Percentiles rank a stretch among this genome's conserved stretches.
Conservation (phyloP, 1,140 invertebrate genomes). For the Triops cancriformis region DNA sequence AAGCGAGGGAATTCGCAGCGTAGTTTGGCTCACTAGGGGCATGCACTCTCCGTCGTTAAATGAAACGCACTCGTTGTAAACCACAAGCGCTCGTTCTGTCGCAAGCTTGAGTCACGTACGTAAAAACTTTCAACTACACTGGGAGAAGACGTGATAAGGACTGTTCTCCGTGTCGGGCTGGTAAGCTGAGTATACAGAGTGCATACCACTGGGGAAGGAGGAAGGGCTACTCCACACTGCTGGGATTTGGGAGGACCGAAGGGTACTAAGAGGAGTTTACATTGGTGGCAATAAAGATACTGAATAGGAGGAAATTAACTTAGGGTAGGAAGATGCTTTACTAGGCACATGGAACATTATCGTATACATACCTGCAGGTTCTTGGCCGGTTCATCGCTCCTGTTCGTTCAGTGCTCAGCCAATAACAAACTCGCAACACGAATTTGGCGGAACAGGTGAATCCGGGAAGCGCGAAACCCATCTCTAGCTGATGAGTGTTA, state of each 20-base stretch:
- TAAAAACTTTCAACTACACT: not conserved
- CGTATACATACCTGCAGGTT: not conserved
- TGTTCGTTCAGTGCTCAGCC: not conserved
- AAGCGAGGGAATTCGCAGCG: too few relatives aligned
- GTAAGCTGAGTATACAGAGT: not conserved
- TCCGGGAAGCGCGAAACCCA: not conserved
- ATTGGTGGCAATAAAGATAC: not conserved
- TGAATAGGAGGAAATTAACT: not conserved
- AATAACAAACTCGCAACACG: not conserved
- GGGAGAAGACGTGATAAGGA: not conserved
- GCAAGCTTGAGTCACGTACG: not conserved
- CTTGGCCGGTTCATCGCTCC: not conserved
- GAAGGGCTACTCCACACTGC: not conserved
- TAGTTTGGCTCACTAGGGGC: too few relatives aligned
- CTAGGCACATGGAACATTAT: not conserved
- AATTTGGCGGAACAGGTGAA: not conserved
- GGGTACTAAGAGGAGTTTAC: slow-evolving; percentile 1
- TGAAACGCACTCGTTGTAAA: too few relatives aligned
- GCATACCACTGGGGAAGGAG: not conserved
- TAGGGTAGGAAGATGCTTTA: not conserved
- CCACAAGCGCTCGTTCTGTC: not conserved
- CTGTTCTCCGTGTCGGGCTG: not conserved
- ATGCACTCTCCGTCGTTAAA: too few relatives aligned
- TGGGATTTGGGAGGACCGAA: not conserved
- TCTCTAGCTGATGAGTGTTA: too few relatives aligned